Conservation (phyloP, 2,113 vertebrate species). For the Peromyscus maniculatus region DNA sequence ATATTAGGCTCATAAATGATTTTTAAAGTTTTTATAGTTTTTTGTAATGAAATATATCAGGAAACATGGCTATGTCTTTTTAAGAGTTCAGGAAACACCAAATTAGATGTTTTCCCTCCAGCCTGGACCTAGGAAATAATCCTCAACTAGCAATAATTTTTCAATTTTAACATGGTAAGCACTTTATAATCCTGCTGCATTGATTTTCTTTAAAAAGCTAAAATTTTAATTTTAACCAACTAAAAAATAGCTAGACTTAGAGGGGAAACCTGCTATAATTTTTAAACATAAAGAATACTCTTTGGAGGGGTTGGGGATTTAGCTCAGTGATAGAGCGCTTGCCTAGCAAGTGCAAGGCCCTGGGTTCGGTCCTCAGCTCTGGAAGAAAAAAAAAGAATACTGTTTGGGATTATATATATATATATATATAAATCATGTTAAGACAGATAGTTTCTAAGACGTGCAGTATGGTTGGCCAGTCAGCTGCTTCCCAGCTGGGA, state of each 20-base stretch:
- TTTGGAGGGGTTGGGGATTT: neutral
- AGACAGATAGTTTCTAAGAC: slow-evolving; percentile 55
- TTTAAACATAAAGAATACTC: slow-evolving; percentile 49
- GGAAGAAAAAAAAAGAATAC: neutral
- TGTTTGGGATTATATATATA: neutral
- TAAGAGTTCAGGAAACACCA: neutral
- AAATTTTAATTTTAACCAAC: neutral
- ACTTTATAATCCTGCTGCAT: neutral
- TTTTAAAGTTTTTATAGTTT: slow-evolving; percentile 36
- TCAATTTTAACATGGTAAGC: neutral
- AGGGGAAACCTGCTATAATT: neutral
- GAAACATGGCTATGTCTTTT: neutral
- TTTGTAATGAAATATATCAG: neutral
- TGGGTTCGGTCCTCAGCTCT: too few relatives aligned
- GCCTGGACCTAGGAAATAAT: neutral
- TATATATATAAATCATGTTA: slow-evolving; percentile 38
- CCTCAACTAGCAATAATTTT: slow-evolving; percentile 18
- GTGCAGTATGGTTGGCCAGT: neutral
- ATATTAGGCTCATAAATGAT: neutral
- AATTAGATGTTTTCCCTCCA: neutral
- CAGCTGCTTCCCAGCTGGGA: neutral
- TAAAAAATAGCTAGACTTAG: neutral
- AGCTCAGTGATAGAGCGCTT: too few relatives aligned
- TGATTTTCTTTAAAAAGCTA: neutral
- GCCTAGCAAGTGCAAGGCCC: too few relatives aligned